These are phyloP conservation scores for Bombus breviceps DNA, from an alignment of 1,140 invertebrate genomes.

Conservation along the genomic window DNA sequence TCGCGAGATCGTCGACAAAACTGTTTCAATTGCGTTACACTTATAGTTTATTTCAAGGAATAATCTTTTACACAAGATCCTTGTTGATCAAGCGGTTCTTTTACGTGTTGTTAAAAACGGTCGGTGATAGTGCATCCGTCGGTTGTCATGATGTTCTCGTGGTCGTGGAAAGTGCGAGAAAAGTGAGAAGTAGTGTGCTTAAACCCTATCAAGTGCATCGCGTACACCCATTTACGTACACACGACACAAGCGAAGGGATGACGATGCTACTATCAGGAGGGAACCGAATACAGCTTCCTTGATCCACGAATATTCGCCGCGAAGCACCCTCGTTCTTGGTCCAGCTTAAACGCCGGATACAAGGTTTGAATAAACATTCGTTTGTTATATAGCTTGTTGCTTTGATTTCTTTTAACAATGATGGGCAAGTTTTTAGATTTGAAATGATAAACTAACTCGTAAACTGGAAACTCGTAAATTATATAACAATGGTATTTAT, in stretches of 20 bases:
- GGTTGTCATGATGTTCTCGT: conserved; percentile 58
- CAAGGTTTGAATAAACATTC: conserved; percentile 48
- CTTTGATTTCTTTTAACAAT: not conserved
- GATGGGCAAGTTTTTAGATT: not conserved
- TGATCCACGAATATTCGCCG: conserved; percentile 49
- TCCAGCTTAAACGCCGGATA: conserved; percentile 48
- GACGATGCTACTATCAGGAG: conserved; percentile 58
- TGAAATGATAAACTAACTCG: not conserved
- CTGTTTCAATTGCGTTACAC: not conserved
- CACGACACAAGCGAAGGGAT: conserved; percentile 38
- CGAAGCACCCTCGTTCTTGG: conserved; percentile 15
- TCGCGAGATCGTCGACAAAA: not conserved
- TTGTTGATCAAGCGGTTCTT: not conserved
- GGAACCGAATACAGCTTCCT: conserved; percentile 51
- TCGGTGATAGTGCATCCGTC: conserved; percentile 35
- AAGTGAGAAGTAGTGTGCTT: conserved; percentile 58
- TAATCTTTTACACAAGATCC: not conserved
- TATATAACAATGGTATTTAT: not conserved
- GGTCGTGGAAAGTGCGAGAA: conserved; percentile 66
- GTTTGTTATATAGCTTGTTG: not conserved
- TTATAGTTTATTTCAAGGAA: not conserved
- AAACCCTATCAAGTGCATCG: conserved; percentile 25
- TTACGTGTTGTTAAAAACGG: conserved; percentile 5
- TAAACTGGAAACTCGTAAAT: not conserved
- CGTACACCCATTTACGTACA: not conserved